Evolutionary conservation across 2,888 invertebrate genomes (phyloP), one percentile per base, ranked within the genome.

Genomic region (Diarsia brunnea): DNA sequence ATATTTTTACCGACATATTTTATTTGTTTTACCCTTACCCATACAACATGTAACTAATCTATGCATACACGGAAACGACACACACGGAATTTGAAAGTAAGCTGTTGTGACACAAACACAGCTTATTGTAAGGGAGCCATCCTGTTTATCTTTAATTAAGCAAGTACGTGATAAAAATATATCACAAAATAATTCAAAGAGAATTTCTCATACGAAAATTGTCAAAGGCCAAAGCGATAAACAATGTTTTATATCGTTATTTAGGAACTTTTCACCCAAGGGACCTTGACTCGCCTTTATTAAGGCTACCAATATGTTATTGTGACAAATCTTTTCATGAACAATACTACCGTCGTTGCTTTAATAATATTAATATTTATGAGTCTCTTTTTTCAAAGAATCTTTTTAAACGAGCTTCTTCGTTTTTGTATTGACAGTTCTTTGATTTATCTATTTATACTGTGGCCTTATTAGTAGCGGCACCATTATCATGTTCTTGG

Each of bases 101-200:
- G 58, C 21, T 38, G 21, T n/a, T 66, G 2, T 21, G 4, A 38
- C 2, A n/a, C 12, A 67, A 72, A 67, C 14, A 38, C 1, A 14
- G 38, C 43, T 51, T 65, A 43, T 43, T 16, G 14, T 53, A 38
- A 27, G 31, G 27, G 14, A 24, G n/a, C 45, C 10, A 66, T 55
- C 11, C 45, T 79, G 55, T 69, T 81, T 69, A 5, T 69, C 24
- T 63, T 16, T 75, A 69, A 81, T 81, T 63, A 75, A 63, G 38
- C 24, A 21, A n/a, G 8, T 24, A 69, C 61, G 21, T 65, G 69
- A 45, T 66, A 14, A 63, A 81, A 64, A 81, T 65, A 73, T 38
- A 19, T 21, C 0, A 73, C 51, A 19, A 55, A 31, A 80, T 63
- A 73, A 63, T 19, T 51, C 4, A 51, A 65, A 31, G 45, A 19